Conservation (phyloP, 2,888 invertebrate species). For the Hoplodrina blanda region DNA sequence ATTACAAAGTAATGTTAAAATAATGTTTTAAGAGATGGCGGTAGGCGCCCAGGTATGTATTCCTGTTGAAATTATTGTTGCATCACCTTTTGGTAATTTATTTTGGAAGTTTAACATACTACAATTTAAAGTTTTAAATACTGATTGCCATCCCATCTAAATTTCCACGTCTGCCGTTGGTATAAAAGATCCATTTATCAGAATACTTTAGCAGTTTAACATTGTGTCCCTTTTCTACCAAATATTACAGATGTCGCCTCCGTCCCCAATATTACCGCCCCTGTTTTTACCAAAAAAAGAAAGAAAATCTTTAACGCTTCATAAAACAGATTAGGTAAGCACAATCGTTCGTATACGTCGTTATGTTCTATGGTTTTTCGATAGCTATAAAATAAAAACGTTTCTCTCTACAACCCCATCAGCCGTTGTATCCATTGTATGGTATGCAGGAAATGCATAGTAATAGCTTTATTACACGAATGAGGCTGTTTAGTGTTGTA, state of each 20-base stretch:
- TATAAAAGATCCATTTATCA: too few species aligned
- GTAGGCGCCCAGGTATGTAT: too few species aligned
- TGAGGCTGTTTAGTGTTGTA: slow-evolving; percentile 47
- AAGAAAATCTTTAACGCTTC: slow-evolving; percentile 56
- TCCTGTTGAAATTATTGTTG: too few species aligned
- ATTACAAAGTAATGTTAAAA: too few species aligned
- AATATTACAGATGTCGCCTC: not conserved
- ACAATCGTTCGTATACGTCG: slow-evolving; percentile 59
- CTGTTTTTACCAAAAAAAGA: slow-evolving; percentile 43
- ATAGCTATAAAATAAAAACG: slow-evolving; percentile 65
- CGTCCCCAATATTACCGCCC: not conserved
- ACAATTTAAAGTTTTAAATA: too few species aligned
- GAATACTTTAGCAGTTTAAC: too few species aligned
- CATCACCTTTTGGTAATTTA: too few species aligned
- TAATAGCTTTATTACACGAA: slow-evolving; percentile 63
- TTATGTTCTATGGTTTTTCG: slow-evolving; percentile 67
- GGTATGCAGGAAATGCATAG: slow-evolving; percentile 64
- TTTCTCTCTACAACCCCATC: slow-evolving; percentile 55
- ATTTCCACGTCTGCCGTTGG: too few species aligned
- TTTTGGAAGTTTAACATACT: too few species aligned
- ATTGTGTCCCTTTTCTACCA: not conserved
- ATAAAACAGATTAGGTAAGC: slow-evolving; percentile 65
- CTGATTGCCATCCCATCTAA: too few species aligned
- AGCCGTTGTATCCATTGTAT: slow-evolving; percentile 59
- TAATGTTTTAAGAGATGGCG: too few species aligned